phyloP scores from a whole-genome alignment of 2,797 vertebrate species.

The Crenichthys baileyi region DNA sequence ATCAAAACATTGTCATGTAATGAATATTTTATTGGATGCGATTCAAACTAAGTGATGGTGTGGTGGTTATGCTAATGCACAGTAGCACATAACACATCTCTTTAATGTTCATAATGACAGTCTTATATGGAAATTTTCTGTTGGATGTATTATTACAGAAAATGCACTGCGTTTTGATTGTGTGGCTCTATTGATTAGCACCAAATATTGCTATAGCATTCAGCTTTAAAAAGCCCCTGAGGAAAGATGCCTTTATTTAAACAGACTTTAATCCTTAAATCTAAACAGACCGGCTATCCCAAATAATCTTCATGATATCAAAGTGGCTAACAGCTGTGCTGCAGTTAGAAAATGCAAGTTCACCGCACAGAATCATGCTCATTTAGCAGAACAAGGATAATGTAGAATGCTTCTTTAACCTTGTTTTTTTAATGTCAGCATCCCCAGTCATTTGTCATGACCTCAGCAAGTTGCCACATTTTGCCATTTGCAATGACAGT shows the following conservation, averaged over 20 bases:
- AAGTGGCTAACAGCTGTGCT: not conserved
- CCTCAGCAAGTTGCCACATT: slow-evolving; percentile 60
- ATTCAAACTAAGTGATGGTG: not conserved
- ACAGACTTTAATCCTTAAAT: slow-evolving; percentile 30
- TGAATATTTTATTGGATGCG: not conserved
- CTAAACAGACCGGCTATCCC: not conserved
- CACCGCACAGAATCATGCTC: slow-evolving; percentile 8
- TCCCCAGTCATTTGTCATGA: slow-evolving; percentile 33
- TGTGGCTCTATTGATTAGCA: not conserved
- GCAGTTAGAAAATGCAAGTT: slow-evolving; percentile 2
- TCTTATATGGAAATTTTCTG: not conserved
- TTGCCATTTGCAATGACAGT: slow-evolving; percentile 48
- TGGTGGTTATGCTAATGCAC: not conserved
- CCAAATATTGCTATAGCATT: not conserved
- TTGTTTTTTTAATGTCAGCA: slow-evolving; percentile 49
- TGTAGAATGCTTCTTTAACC: slow-evolving; percentile 22
- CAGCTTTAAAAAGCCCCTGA: not conserved
- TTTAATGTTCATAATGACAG: not conserved
- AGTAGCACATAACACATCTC: not conserved
- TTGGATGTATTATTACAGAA: not conserved
- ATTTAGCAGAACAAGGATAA: slow-evolving; percentile 6
- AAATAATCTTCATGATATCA: not conserved
- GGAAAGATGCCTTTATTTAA: slow-evolving; percentile 5
- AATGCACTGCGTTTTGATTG: not conserved
- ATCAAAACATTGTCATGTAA: not conserved